Evolutionary conservation across 2,888 invertebrate genomes (phyloP), one percentile per base, ranked within the genome.

Genomic region (Thera obeliscata): DNA sequence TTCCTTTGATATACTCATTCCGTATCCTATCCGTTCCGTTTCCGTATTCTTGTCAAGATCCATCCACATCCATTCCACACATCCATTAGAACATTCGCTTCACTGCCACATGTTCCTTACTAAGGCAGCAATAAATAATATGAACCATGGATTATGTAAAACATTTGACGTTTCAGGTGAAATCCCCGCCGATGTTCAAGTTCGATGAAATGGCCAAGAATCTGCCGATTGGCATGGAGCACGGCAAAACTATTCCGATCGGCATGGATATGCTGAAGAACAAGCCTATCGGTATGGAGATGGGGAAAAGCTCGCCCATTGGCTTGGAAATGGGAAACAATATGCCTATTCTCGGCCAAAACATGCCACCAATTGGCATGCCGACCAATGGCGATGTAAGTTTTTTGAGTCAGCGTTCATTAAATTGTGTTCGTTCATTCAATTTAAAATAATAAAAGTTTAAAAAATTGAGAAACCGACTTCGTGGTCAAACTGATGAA

Each of bases 141-240:
- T n/a, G 12, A 12, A 38, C 38, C 6, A 50, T 50, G 6, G 22
- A 22, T 22, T 22, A 22, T 22, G 22, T 22, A 22, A 22, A 22
- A 22, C 22, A 22, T 22, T 22, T 22, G 22, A 22, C 22, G 22
- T 66, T 66, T 1, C 54, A 66, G 66, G 33, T 48, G 0, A 66
- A 66, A 49, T 49, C 48, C 49, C 56, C n/a, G 22, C 78, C 85
- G 80, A 79, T 82, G 56, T 87, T 82, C 69, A 78, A 78, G 63
- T 87, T 87, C 41, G 82, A 83, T 2, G 81, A 78, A 1, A 85
- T 86, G 66, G 75, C 78, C 33, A 80, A 75, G 54, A 65, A 55
- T 43, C 36, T 65, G 22, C 64, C 59, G 1, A 22, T 55, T 7
- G 68, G 68, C 41, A 66, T 68, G 64, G 41, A 52, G 35, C 60